These are phyloP conservation scores for Neria commutata DNA, from an alignment of 2,888 invertebrate species.

Conservation along the genomic window DNA sequence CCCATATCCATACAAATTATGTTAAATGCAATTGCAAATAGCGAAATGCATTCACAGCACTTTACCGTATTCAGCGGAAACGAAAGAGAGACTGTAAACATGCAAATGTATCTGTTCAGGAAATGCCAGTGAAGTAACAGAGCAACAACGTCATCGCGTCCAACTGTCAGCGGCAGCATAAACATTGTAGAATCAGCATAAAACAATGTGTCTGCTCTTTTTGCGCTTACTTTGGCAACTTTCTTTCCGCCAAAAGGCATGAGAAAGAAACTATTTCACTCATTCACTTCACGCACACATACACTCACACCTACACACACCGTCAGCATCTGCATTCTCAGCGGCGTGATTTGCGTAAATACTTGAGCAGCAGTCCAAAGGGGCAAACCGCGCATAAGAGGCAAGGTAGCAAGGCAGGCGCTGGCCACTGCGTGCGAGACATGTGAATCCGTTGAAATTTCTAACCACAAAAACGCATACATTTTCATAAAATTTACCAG, in stretches of 20 bases:
- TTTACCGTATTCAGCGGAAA: too few relatives aligned
- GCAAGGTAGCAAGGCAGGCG: too few relatives aligned
- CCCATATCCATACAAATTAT: too few relatives aligned
- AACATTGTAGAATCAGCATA: background rate
- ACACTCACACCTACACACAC: background rate
- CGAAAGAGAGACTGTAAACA: too few relatives aligned
- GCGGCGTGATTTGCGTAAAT: background rate
- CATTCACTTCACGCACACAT: too few relatives aligned
- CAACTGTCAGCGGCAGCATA: background rate
- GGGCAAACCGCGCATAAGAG: slow-evolving; percentile 16
- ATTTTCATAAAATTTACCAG: slow-evolving; percentile 1
- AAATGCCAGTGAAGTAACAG: too few relatives aligned
- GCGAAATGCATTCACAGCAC: too few relatives aligned
- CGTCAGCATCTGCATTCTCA: background rate
- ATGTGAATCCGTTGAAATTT: slow-evolving; percentile 33
- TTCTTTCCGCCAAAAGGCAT: background rate
- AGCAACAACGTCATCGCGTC: too few relatives aligned
- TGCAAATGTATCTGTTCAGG: too few relatives aligned
- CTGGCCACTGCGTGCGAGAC: slow-evolving; percentile 27
- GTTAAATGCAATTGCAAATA: too few relatives aligned
- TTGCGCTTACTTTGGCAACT: background rate
- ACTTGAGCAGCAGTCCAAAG: slow-evolving; percentile 6
- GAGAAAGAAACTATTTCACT: too few relatives aligned
- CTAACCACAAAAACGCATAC: background rate
- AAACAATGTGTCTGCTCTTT: background rate